A percentile compares a stretch with the other conserved stretches of the same genome.
phyloP scores from a whole-genome alignment of 2,888 invertebrate species.

The Adelphocoris suturalis region DNA sequence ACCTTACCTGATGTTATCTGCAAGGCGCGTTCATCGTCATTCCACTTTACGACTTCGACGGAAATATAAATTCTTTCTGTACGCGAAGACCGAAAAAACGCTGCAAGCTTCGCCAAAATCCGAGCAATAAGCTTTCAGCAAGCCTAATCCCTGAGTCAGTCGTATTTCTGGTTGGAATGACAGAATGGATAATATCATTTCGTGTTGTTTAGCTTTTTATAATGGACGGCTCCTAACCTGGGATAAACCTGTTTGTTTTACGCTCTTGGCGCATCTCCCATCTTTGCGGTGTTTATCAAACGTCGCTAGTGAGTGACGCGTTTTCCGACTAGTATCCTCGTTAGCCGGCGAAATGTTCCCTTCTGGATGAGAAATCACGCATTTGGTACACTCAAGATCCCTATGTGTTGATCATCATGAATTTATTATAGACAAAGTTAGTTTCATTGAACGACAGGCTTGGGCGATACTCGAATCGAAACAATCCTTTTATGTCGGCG shows the following conservation, averaged over 20 bases:
- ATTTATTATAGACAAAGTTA: no score
- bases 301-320: background rate
- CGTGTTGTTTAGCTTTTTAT: background rate
- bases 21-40: background rate
- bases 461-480: no score
- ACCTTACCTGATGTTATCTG: background rate
- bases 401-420: no score
- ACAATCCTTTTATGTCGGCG: no score
- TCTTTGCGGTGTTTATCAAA: background rate
- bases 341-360: background rate
- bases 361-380: no score
- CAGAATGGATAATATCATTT: background rate
- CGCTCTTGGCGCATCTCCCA: slow-evolving; percentile 30
- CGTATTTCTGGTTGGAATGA: slow-evolving; percentile 35
- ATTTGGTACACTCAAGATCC: no score
- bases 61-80: background rate
- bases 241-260: slow-evolving; percentile 16
- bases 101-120: slow-evolving; percentile 6
- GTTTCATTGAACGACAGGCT: no score
- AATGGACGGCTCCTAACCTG: slow-evolving; percentile 39
- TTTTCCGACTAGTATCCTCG: background rate
- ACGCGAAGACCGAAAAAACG: background rate
- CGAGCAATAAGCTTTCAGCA: slow-evolving; percentile 6
- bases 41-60: background rate
- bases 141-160: slow-evolving; percentile 18